Base-by-base conservation (phyloP, 2,797 vertebrate genomes). In the Dallia pectoralis region DNA sequence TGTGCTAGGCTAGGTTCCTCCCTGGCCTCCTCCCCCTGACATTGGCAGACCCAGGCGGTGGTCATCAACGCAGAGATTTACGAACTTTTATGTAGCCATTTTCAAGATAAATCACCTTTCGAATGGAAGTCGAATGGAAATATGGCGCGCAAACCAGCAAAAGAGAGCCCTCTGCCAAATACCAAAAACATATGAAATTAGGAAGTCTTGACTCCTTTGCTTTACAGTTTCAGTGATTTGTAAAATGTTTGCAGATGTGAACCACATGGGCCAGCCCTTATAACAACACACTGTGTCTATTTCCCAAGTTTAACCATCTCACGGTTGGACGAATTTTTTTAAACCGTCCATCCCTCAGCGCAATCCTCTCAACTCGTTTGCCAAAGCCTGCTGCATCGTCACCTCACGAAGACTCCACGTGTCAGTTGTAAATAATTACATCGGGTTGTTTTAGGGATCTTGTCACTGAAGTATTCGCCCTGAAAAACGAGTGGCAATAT, bases 181-280 rank as follows among this genome's bases (percentile, higher is more conserved):
- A 36, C 44, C n/a, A 27, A 36, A 47, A 47, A 32, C 15, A 69
- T 63, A 49, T 77, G 25, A 19, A 48, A 71, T 65, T 53, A 70
- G 22, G 71, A 61, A 5, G 53, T 62, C 12, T 33, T 70, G 14
- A 4, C 25, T 53, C 25, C 18, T 64, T 51, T 33, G 67, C 67
- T 59, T 29, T 62, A 69, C 75, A 73, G 79, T 61, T 75, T 71
- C 68, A 75, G 65, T 75, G 65, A 78, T 72, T 75, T 75, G 59
- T 65, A 72, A 72, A 69, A 48, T 49, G 44, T 27, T 49, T 64
- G 56, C 74, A 79, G 70, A 72, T 75, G 25, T 62, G 44, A 49
- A 25, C 67, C 33, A 49, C 12, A 36, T 49, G 16, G 61, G 61
- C 64, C 44, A 48, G 19, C 69, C 49, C 64, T 67, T 71, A 53